Evolutionary conservation across 2,113 vertebrate species (phyloP).

Genomic region (Maccullochella peelii): DNA sequence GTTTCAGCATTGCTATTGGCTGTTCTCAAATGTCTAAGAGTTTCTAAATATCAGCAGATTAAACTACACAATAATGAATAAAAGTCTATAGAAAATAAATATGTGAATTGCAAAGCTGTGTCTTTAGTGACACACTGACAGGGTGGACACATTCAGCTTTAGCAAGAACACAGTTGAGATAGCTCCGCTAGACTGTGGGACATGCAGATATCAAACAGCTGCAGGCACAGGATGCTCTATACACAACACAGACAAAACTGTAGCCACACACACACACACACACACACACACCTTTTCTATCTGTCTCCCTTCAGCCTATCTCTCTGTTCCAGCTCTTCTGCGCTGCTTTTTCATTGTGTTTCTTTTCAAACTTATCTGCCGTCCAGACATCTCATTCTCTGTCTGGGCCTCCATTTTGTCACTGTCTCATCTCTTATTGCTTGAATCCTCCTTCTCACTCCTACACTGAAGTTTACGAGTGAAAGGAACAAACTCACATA

Average conservation of each 20-base stretch:
- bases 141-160: constrained; percentile 21
- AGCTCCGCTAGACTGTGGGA: constrained; percentile 4
- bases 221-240: constrained; percentile 28
- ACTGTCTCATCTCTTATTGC: constrained; percentile 9
- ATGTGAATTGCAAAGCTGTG: not conserved
- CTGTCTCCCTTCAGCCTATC: constrained; percentile 40
- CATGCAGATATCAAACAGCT: constrained; percentile 50
- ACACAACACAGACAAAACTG: constrained; percentile 10
- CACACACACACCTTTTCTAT: constrained; percentile 6
- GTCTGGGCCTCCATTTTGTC: constrained; percentile 42
- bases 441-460: not conserved
- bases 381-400: constrained; percentile 37
- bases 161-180: not conserved
- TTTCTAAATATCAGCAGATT: constrained; percentile 11
- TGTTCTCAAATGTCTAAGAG: not conserved
- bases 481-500: constrained; percentile 9
- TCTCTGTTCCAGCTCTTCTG: constrained; percentile 30
- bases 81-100: not conserved
- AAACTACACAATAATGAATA: not conserved
- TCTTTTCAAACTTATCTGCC: constrained; percentile 47
- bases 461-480: not conserved
- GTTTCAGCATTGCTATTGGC: not conserved
- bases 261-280: not conserved
- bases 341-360: constrained; percentile 38
- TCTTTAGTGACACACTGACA: constrained; percentile 6